Evolutionary conservation across 2,113 vertebrate genomes (phyloP), one percentile per base, ranked within the genome.

Genomic region (Strix aluco): DNA sequence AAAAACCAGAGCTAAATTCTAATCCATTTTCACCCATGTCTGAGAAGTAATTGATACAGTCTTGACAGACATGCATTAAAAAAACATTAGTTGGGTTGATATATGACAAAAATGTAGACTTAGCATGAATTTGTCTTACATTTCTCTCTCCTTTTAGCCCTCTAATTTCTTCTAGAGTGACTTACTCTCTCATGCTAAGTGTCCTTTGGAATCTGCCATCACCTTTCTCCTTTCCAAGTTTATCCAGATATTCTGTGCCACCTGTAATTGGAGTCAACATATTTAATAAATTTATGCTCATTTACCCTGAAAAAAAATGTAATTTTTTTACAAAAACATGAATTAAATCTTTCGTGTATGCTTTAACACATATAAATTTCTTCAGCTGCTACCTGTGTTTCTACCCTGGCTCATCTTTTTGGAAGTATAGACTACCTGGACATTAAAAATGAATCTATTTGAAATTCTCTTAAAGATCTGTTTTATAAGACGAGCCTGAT

Each of bases 401-500:
- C 52, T 89, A 38, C 7, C 5, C 20, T 75, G 25, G 7, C 20
- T 80, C 15, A 16, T 59, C n/a, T 73, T 70, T 42, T 55, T 46
- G 22, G 58, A 78, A 61, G 18, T 27, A 75, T 13, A 46, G 15
- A 15, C 67, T 61, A 21, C 13, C 32, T 59, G 17, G 57, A 16
- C 21, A 85, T 90, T 80, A 52, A 59, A 90, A 61, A 29, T 22
- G 38, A 26, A 58, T 96, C 74, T 86, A 36, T 30, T 44, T 75
- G 81, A 44, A 78, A 54, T 55, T 52, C 15, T 34, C 71, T 86
- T 62, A 70, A 49, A 71, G n/a, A 17, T 81, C 79, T 81, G 54
- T 66, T 59, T 81, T 78, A 91, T 93, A 89, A 91, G 74, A 86
- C 93, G 93, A 96, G 40, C 80, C 42, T 95, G 81, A 82, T 89